These are phyloP conservation scores for Salvator merianae DNA, from an alignment of 2,113 vertebrate species.

Conservation along the genomic window DNA sequence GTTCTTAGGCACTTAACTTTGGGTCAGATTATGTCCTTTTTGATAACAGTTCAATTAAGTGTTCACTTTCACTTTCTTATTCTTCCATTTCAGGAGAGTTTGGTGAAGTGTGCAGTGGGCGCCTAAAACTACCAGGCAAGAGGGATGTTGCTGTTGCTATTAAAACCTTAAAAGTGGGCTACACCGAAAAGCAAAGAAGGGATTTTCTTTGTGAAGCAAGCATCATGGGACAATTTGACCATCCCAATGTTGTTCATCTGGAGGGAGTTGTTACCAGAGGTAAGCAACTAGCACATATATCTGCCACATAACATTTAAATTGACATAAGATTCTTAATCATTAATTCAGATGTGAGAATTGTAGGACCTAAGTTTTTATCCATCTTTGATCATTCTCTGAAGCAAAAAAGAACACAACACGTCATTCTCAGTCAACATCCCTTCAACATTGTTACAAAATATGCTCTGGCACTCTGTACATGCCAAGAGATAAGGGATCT, in stretches of 20 bases:
- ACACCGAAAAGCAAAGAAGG: conserved; percentile 94
- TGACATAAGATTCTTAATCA: conserved; percentile 33
- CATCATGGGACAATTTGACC: conserved; percentile 99
- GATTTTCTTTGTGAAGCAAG: conserved; percentile 98
- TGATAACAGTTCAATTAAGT: conserved; percentile 40
- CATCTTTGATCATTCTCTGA: too few relatives aligned
- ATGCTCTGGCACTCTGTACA: too few relatives aligned
- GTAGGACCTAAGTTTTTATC: conserved; percentile 22
- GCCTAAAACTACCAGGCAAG: conserved; percentile 94
- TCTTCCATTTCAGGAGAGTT: conserved; percentile 87
- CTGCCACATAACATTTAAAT: conserved; percentile 22
- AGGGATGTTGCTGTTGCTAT: conserved; percentile 93
- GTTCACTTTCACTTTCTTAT: conserved; percentile 46
- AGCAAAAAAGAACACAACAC: too few relatives aligned
- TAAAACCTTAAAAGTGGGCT: conserved; percentile 96
- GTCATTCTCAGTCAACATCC: too few relatives aligned
- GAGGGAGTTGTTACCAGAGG: conserved; percentile 97
- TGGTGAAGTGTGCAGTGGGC: conserved; percentile 96
- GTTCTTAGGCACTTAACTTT: neutral
- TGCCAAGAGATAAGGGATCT: too few relatives aligned
- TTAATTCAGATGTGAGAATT: conserved; percentile 44
- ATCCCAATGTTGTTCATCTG: conserved; percentile 96
- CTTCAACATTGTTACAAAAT: too few relatives aligned
- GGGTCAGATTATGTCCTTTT: neutral
- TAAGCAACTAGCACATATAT: conserved; percentile 56